Percentiles rank a stretch among this genome's conserved stretches.
Conservation (phyloP, 2,888 invertebrate species). For the Stenurella melanura region DNA sequence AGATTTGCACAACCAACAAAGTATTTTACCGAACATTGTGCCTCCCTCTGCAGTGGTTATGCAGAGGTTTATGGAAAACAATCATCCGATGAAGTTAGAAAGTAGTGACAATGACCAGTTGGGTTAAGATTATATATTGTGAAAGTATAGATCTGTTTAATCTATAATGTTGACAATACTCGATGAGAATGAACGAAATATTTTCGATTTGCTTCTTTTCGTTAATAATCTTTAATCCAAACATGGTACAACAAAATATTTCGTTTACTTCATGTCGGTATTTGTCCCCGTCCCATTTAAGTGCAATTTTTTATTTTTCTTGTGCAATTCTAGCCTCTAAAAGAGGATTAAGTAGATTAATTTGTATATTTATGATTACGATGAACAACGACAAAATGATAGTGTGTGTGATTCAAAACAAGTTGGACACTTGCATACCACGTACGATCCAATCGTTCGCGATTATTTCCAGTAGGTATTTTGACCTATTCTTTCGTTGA, state of each 20-base stretch:
- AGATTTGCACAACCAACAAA: constrained; percentile 73
- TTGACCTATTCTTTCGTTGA: no score
- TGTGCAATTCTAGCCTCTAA: constrained; percentile 53
- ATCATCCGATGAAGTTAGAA: constrained; percentile 56
- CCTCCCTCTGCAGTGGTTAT: constrained; percentile 50
- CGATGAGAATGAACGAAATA: constrained; percentile 18
- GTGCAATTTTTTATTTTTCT: constrained; percentile 44
- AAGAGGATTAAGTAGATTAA: constrained; percentile 49
- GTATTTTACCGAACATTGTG: constrained; percentile 49
- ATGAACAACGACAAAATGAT: constrained; percentile 7
- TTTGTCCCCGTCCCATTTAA: constrained; percentile 37
- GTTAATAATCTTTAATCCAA: not conserved
- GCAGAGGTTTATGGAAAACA: constrained; percentile 55
- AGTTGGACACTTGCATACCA: no score
- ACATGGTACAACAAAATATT: not conserved
- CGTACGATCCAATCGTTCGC: no score
- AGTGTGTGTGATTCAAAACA: constrained; percentile 9
- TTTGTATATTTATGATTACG: constrained; percentile 22
- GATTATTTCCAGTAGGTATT: no score
- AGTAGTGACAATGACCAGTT: constrained; percentile 53
- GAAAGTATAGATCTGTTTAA: constrained; percentile 30
- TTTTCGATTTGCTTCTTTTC: not conserved
- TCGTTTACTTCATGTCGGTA: not conserved
- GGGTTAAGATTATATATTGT: constrained; percentile 41
- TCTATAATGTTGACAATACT: constrained; percentile 25